Evolutionary conservation across 1,140 invertebrate species (phyloP), one percentile per base, ranked within the genome.

Genomic region (Cotesia chilonis): DNA sequence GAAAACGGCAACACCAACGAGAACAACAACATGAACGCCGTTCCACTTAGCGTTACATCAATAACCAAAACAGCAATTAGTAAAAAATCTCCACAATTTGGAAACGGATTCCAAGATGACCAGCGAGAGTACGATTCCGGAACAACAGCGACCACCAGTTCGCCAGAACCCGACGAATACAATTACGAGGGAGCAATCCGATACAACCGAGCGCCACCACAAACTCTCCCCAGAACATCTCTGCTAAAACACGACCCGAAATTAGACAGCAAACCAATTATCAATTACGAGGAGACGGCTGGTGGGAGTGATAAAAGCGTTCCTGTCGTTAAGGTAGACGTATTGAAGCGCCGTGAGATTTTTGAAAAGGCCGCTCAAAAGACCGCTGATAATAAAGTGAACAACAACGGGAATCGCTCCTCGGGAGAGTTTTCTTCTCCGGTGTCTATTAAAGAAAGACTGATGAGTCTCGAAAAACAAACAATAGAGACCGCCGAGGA

Each of bases 171-270:
- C 3, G 91, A 93, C 74, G 94, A 95, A 80, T 95, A 95, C 83
- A 95, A 94, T 0, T 95, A 94, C 82, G 94, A 95, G 82, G 91
- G 93, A 74, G 94, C 94, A 71, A 95, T 95, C 74, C 92, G 94
- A 77, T 92, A 92, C 70, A 93, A 90, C 71, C 90, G 90, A 79
- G 20, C 7, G 57, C 93, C 92, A 71, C 88, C 88, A 59, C 91
- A 87, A 80, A 92, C 84, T 78, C 85, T 83, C 78, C 83, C 84
- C 0, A 76, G 82, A 72, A 78, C 79, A 47, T 82, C 84, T 78
- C 69, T 84, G 72, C 83, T 72, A 47, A 79, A 70, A 75, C 76
- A 82, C 72, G 86, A 85, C 72, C 78, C 78, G 38, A 89, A 87
- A 73, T 82, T 77, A 54, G 85, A 79, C 55, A 84, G 59, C 82